phyloP scores from a whole-genome alignment of 1,140 invertebrate species.

The Aphelenchoides fujianensis region DNA sequence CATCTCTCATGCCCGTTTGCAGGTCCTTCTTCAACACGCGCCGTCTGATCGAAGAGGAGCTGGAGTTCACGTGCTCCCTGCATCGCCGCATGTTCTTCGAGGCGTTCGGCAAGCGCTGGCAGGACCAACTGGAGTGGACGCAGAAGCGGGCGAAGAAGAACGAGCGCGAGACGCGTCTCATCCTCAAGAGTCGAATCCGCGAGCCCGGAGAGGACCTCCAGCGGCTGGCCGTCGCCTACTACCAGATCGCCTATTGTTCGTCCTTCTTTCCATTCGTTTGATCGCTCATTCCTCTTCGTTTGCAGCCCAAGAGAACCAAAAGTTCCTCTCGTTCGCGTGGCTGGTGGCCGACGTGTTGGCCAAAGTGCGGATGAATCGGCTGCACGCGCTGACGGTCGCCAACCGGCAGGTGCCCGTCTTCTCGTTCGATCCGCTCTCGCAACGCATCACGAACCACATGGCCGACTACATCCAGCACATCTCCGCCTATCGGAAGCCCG shows the following conservation, averaged over 20 bases:
- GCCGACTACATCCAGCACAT: slow-evolving; percentile 34
- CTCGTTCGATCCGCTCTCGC: slow-evolving; percentile 37
- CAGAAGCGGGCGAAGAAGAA: background rate
- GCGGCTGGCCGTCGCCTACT: slow-evolving; percentile 41
- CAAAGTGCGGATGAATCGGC: slow-evolving; percentile 4
- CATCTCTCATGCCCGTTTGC: slow-evolving; percentile 4
- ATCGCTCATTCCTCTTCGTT: no score
- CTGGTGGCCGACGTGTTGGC: slow-evolving; percentile 42
- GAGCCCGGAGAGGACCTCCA: slow-evolving; percentile 37
- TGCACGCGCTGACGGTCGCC: slow-evolving; percentile 22
- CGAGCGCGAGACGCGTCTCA: background rate
- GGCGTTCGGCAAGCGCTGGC: slow-evolving; percentile 25
- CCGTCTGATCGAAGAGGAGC: slow-evolving; percentile 36
- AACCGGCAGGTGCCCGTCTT: slow-evolving; percentile 16
- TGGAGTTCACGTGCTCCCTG: slow-evolving; percentile 22
- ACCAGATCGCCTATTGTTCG: slow-evolving; percentile 32
- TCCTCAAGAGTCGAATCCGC: background rate
- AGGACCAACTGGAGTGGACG: background rate
- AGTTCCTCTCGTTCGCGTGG: slow-evolving; percentile 43
- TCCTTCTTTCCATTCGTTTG: background rate
- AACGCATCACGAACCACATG: slow-evolving; percentile 27
- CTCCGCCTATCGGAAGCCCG: slow-evolving; percentile 1
- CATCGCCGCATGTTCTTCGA: slow-evolving; percentile 34
- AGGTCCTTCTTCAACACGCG: slow-evolving; percentile 46
- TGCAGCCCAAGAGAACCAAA: slow-evolving; percentile 9